Conservation (phyloP, 64 coral and sea anemone genomes). For the Hydrozoanthus tunicans region DNA sequence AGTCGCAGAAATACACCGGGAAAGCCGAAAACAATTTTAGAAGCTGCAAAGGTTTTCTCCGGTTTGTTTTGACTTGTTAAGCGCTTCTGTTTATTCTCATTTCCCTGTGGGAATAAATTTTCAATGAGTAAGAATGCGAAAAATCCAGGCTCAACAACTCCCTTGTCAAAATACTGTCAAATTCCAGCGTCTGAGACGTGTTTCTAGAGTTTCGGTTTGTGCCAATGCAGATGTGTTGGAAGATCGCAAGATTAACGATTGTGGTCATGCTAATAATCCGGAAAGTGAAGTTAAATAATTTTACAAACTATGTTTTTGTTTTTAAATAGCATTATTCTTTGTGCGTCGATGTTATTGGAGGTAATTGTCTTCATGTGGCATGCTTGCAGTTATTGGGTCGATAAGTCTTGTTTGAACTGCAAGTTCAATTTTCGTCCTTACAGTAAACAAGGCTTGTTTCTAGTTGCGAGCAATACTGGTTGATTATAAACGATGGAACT, state of each 20-base stretch:
- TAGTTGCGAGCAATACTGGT: not conserved
- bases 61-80: constrained; percentile 33
- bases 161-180: constrained; percentile 65
- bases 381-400: constrained; percentile 33
- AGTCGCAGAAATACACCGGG: not conserved
- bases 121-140: constrained; percentile 55
- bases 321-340: not conserved
- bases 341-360: not conserved
- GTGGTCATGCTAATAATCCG: constrained; percentile 3
- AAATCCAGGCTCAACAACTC: constrained; percentile 21
- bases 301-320: not conserved
- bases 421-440: not conserved
- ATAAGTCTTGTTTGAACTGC: not conserved
- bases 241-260: not conserved
- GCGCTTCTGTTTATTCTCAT: constrained; percentile 36
- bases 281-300: not conserved
- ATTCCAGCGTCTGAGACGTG: not conserved
- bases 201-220: not conserved
- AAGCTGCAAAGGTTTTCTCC: constrained; percentile 14
- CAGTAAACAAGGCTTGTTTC: not conserved
- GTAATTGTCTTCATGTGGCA: constrained; percentile 22
- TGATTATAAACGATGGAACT: not conserved
- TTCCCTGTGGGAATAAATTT: constrained; percentile 54
- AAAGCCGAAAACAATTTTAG: not conserved
- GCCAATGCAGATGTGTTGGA: not conserved